Evolutionary conservation across 2,797 vertebrate species (phyloP).

Genomic region (Parauchenoglanis ngamensis): DNA sequence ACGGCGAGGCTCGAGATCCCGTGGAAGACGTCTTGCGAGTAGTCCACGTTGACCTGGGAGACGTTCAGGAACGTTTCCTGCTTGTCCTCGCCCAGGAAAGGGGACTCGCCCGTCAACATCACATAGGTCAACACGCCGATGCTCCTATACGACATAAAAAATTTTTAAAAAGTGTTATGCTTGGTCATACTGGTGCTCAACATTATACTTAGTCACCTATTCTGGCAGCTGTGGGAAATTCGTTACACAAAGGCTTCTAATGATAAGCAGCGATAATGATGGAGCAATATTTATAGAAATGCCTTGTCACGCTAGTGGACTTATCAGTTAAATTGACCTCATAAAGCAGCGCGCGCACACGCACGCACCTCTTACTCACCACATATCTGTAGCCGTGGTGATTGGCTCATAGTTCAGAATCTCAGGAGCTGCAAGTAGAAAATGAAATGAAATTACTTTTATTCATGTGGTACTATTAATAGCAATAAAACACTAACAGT

Average conservation of each 20-base stretch:
- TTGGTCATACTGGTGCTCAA: neutral
- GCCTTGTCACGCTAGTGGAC: neutral
- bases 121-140: constrained; percentile 78
- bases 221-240: neutral
- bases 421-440: constrained; percentile 76
- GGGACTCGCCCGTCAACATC: constrained; percentile 83
- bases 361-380: constrained; percentile 69
- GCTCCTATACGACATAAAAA: constrained; percentile 66
- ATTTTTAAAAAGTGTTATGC: neutral
- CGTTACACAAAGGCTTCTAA: neutral
- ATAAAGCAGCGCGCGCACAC: constrained; percentile 10
- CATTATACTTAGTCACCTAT: neutral
- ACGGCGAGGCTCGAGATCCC: constrained; percentile 77
- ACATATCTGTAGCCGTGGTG: constrained; percentile 84
- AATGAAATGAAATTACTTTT: neutral
- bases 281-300: constrained; percentile 16
- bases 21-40: constrained; percentile 77
- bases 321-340: constrained; percentile 25
- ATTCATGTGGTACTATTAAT: constrained; percentile 39
- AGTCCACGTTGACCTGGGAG: constrained; percentile 80
- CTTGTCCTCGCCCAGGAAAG: constrained; percentile 79
- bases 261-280: constrained; percentile 15
- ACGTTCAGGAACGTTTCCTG: constrained; percentile 85
- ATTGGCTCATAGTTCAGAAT: constrained; percentile 83
- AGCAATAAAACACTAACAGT: neutral